A percentile compares a stretch with the other conserved stretches of the same genome.
phyloP scores from a whole-genome alignment of 2,113 vertebrate genomes.

The Mystacornis crossleyi region DNA sequence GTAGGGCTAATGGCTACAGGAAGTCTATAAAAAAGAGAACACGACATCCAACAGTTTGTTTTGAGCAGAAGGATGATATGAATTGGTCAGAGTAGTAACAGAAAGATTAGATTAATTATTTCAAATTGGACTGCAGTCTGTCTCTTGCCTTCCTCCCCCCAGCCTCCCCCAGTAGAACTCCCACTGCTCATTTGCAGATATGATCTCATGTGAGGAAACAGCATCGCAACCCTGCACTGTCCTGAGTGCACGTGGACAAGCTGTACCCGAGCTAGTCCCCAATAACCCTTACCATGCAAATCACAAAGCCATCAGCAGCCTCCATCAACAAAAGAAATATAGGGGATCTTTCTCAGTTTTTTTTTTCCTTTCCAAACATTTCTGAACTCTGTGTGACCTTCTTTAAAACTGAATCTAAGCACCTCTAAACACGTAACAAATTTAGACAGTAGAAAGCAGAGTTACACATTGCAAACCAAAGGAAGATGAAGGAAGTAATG shows the following conservation, averaged over 20 bases:
- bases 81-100: background rate
- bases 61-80: background rate
- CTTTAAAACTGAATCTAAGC: conserved; percentile 65
- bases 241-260: background rate
- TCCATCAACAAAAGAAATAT: background rate
- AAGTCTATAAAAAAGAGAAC: conserved; percentile 42
- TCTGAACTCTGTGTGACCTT: conserved; percentile 80
- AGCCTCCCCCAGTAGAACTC: background rate
- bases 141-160: background rate
- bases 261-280: background rate
- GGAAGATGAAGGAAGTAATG: background rate
- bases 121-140: background rate
- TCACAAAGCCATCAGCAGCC: conserved; percentile 19
- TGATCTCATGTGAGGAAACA: background rate
- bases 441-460: conserved; percentile 26
- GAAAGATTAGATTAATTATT: conserved; percentile 17
- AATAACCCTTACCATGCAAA: background rate
- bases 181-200: background rate
- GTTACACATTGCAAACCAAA: conserved; percentile 14
- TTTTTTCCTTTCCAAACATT: conserved; percentile 72
- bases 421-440: conserved; percentile 49
- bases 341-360: conserved; percentile 26
- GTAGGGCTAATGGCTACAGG: conserved; percentile 2
- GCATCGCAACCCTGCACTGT: background rate
- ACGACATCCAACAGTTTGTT: conserved; percentile 1